Evolutionary conservation across 2,888 invertebrate genomes (phyloP).

Genomic region (Hypercompe scribonia): DNA sequence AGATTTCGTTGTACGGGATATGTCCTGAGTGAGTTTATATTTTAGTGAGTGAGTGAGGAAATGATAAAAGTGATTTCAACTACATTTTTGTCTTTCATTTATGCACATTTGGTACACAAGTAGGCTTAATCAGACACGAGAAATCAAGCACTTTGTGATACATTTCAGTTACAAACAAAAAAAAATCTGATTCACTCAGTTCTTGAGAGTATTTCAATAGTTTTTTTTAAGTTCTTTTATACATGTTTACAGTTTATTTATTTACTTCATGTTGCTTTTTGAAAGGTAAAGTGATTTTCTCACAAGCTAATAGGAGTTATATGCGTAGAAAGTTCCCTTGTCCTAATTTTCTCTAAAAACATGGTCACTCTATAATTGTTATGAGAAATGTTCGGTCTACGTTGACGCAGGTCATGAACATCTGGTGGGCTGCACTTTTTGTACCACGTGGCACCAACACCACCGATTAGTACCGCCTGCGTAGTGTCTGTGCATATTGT

Average conservation of each 20-base stretch:
- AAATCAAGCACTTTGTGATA: no score
- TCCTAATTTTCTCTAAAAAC: constrained; percentile 16
- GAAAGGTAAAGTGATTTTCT: no score
- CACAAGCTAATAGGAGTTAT: not conserved
- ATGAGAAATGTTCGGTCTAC: constrained; percentile 56
- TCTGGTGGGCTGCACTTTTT: constrained; percentile 66
- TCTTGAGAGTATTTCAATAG: no score
- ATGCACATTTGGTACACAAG: no score
- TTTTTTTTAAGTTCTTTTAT: no score
- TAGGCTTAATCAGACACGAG: no score
- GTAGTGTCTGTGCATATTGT: constrained; percentile 48
- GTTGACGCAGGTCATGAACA: constrained; percentile 78
- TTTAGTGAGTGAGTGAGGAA: not conserved
- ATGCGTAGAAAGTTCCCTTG: not conserved
- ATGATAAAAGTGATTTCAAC: not conserved
- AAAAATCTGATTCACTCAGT: no score
- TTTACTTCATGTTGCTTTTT: not conserved
- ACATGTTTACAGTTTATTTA: no score
- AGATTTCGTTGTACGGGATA: constrained; percentile 23
- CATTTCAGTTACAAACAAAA: no score
- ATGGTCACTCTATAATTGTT: constrained; percentile 44
- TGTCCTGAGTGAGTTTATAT: constrained; percentile 10
- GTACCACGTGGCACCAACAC: constrained; percentile 26
- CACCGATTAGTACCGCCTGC: constrained; percentile 36
- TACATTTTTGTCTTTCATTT: no score